Base-by-base conservation (phyloP, 2,797 vertebrate genomes). In the Pseudochaenichthys georgianus region DNA sequence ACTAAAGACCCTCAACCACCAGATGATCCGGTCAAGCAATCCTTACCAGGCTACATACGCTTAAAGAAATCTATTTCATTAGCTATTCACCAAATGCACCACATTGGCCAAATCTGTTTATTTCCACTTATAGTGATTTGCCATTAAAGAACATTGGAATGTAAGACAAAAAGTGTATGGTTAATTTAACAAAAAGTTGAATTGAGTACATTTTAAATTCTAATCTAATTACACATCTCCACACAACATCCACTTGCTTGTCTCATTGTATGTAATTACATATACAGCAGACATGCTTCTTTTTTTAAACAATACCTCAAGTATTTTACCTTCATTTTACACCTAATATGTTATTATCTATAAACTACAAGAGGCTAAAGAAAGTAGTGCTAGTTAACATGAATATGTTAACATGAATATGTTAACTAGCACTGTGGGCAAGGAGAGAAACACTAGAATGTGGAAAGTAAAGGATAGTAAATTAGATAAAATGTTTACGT, bases 1-100 rank as follows among this genome's bases (percentile, higher is more conserved):
- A 93, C 89, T 89, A 89, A 94, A 94, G 94, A 95, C 87, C 90
- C 89, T 91, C 92, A 81, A 78, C 62, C 31, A 81, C 68, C 76
- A 82, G 87, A 89, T 91, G 87, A 94, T 88, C 88, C 58, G n/a
- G 61, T 77, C 76, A 73, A 77, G 59, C 73, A 82, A 89, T 92
- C 85, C 80, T 83, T 19, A 83, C 84, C 77, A 77, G 87, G 69
- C 85, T 78, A 54, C 55, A 78, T 54, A 73, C 0, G 69, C 81
- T 88, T 89, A 85, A 89, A 85, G 73, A 89, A 90, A 91, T 88
- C 83, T 87, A 88, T 92, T 82, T 85, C 83, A 87, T 90, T 77
- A 89, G 58, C 66, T 78, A 64, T 47, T 77, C 47, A 66, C 73
- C 68, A 50, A 34, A 68, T 61, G 63, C 21, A 58, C 13, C 42